These are phyloP conservation scores for Lagodon rhomboides DNA, from an alignment of 2,797 vertebrate species.

Conservation along the genomic window DNA sequence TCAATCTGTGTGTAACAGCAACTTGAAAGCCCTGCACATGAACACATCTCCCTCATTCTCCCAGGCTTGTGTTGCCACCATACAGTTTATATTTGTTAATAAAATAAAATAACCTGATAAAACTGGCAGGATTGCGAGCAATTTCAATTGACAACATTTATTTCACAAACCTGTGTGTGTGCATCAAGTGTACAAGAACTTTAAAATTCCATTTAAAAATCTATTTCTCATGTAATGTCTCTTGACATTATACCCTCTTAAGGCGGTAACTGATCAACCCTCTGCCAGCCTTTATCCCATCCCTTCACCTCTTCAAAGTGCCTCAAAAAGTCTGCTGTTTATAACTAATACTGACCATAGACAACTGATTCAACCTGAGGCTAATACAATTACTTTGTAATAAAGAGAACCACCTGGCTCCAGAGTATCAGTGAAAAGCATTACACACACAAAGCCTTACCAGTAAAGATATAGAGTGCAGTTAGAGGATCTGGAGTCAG, in stretches of 20 bases:
- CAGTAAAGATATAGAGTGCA: slow-evolving; percentile 87
- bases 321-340: background rate
- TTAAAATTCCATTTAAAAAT: too few species aligned
- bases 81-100: background rate
- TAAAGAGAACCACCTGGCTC: background rate
- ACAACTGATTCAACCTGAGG: too few species aligned
- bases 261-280: background rate
- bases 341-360: background rate
- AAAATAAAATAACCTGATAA: background rate
- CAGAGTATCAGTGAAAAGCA: background rate
- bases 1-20: background rate
- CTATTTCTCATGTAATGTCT: background rate
- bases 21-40: background rate
- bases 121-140: background rate
- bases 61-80: background rate
- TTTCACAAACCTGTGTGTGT: background rate
- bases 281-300: background rate
- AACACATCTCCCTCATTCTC: background rate
- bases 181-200: background rate
- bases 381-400: background rate
- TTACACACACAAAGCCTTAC: slow-evolving; percentile 52
- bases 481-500: slow-evolving; percentile 34
- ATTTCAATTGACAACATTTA: background rate
- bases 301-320: background rate
- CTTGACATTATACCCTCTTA: too few species aligned